These are phyloP conservation scores for Theropithecus gelada DNA, from an alignment of 2,113 vertebrate species.

Conservation along the genomic window DNA sequence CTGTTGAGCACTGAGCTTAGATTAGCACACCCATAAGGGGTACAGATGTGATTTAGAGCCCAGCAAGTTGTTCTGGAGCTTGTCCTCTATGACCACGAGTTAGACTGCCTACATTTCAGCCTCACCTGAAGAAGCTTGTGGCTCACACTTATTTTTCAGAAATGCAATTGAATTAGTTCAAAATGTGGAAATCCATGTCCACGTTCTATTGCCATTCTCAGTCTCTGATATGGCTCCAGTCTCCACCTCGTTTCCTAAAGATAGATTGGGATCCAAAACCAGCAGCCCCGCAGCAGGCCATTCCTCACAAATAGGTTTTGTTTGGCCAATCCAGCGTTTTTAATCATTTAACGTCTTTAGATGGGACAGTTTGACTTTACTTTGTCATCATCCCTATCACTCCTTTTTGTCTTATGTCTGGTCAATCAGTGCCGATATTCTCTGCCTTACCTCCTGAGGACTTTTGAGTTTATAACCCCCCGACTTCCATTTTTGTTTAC, in stretches of 20 bases:
- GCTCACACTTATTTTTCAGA: neutral
- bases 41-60: neutral
- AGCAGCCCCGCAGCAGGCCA: neutral
- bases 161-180: neutral
- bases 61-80: fast-evolving
- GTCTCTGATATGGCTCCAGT: neutral
- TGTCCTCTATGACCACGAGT: fast-evolving
- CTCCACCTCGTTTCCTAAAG: neutral
- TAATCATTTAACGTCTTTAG: fast-evolving
- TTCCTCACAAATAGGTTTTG: fast-evolving
- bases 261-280: too few species aligned
- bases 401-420: neutral
- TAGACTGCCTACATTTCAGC: neutral
- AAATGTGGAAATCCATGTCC: fast-evolving
- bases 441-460: neutral
- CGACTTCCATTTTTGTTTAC: neutral
- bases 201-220: fast-evolving
- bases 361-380: neutral
- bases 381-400: fast-evolving
- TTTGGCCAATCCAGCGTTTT: neutral
- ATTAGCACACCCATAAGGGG: fast-evolving
- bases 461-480: neutral
- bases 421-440: fast-evolving
- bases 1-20: fast-evolving
- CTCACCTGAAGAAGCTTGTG: neutral